Evolutionary conservation across 2,888 invertebrate species (phyloP), one percentile per base, ranked within the genome.

Genomic region (Monochamus alternatus): DNA sequence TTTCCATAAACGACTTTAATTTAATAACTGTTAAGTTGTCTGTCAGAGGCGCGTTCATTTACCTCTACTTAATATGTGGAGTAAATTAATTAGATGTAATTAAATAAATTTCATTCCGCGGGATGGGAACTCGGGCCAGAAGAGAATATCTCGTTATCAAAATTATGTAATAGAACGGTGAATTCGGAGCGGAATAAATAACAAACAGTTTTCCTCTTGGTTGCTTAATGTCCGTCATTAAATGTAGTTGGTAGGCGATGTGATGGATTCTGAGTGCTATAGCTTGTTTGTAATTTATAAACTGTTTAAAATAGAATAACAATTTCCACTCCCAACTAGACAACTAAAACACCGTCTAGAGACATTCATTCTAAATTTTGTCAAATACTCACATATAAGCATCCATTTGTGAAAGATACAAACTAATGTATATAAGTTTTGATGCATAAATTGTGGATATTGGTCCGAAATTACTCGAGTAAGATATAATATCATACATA

Each of bases 21-120:
- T 55, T 55, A 55, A 55, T 55, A 55, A 55, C 55, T 55, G 55
- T 55, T 55, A 55, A 55, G n/a, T 55, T 64, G 47, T 64, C 47
- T 47, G 47, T 64, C 47, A 47, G 47, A 47, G 32, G 31, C 47
- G 30, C 44, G 47, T 64, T 64, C 64, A 44, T 64, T 64, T 64
- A 62, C 62, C 38, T 38, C 14, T 38, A 43, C 30, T 38, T 47
- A 64, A 47, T 47, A 47, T 64, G 47, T 64, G 47, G 64, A 64
- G 64, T 64, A 47, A 47, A 64, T 64, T 47, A 44, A 64, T 64
- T 47, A 64, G 44, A 64, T 64, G 5, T 64, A 64, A 64, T 64
- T 64, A 64, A 64, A 64, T 47, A 64, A 64, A 64, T 47, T 64
- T 64, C 12, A 64, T 64, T 64, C 22, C 64, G 44, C 14, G 22